Evolutionary conservation across 2,113 vertebrate genomes (phyloP).

Genomic region (Sphyrna mokarran): DNA sequence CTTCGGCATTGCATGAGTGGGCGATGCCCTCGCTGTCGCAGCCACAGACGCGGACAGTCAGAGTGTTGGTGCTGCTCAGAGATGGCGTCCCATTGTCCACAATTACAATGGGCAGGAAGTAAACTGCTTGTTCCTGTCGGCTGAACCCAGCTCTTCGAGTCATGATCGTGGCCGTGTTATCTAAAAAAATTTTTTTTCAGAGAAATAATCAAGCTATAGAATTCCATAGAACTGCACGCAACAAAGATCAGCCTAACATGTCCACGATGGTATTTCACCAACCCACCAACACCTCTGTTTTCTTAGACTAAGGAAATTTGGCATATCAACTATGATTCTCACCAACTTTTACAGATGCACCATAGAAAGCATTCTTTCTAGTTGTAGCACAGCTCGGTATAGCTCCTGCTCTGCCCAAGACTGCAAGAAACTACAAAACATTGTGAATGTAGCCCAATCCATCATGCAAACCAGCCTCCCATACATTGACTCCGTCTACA

Average conservation of each 20-base stretch:
- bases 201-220: not conserved
- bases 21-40: slow-evolving; percentile 76
- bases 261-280: not conserved
- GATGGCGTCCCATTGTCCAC: slow-evolving; percentile 84
- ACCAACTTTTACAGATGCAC: too few relatives aligned
- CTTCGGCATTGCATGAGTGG: slow-evolving; percentile 81
- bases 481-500: too few relatives aligned
- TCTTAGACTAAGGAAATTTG: too few relatives aligned
- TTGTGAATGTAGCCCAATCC: too few relatives aligned
- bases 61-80: slow-evolving; percentile 89
- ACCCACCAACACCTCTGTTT: too few relatives aligned
- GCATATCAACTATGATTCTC: too few relatives aligned
- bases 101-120: slow-evolving; percentile 82
- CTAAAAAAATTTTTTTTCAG: slow-evolving; percentile 50
- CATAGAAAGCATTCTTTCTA: too few relatives aligned
- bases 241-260: not conserved
- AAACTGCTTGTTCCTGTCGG: slow-evolving; percentile 78
- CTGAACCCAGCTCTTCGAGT: slow-evolving; percentile 78
- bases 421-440: too few relatives aligned
- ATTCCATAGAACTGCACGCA: not conserved
- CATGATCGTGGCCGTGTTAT: slow-evolving; percentile 85
- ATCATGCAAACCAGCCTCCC: too few relatives aligned
- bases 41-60: slow-evolving; percentile 84
- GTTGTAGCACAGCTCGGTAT: too few relatives aligned
- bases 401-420: too few relatives aligned